Percentiles rank a stretch among this genome's conserved stretches.
phyloP scores from a whole-genome alignment of 1,140 invertebrate genomes.

The Tetragnatha versicolor region DNA sequence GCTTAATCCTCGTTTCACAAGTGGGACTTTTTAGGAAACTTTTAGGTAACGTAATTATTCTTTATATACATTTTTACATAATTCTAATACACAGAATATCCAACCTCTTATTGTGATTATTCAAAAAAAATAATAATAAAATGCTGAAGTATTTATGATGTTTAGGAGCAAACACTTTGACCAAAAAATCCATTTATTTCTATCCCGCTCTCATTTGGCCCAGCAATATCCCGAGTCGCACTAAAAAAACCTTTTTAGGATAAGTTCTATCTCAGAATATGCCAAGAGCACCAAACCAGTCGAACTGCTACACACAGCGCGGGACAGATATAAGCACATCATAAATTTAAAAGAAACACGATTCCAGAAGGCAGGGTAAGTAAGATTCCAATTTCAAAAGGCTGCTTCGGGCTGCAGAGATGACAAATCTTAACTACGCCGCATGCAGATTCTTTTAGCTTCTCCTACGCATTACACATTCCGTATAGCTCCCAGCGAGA shows the following conservation, averaged over 20 bases:
- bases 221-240: background rate
- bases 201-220: background rate
- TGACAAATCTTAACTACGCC: constrained; percentile 27
- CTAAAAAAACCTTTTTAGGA: background rate
- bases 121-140: too few species aligned
- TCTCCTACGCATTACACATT: too few species aligned
- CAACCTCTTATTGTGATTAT: too few species aligned
- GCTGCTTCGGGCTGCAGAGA: constrained; percentile 12
- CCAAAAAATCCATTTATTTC: background rate
- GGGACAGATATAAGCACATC: constrained; percentile 30
- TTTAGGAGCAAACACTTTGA: too few species aligned
- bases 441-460: constrained; percentile 26
- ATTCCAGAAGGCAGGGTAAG: constrained; percentile 12
- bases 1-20: too few species aligned
- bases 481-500: too few species aligned
- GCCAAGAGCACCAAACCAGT: background rate
- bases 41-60: too few species aligned
- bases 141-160: too few species aligned
- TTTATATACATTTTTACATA: too few species aligned
- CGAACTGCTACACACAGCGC: background rate
- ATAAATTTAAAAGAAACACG: constrained; percentile 32
- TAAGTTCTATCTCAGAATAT: background rate
- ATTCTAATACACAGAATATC: too few species aligned
- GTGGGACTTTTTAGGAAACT: too few species aligned
- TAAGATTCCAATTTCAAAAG: constrained; percentile 35